Conservation (phyloP, 2,888 invertebrate genomes). For the Apeira syringaria region DNA sequence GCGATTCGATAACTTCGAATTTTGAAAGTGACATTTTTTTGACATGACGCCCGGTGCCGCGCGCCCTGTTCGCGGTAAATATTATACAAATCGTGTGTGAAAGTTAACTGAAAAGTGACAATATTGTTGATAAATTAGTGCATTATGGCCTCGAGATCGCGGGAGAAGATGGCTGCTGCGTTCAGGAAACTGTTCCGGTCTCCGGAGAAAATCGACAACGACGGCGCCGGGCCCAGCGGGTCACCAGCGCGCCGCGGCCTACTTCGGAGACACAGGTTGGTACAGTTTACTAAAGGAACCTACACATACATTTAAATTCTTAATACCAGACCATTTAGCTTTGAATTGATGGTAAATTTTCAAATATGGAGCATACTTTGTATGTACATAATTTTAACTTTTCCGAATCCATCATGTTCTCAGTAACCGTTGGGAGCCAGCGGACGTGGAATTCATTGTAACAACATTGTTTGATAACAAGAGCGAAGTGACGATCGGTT, state of each 20-base stretch:
- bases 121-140: constrained; percentile 53
- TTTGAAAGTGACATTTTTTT: constrained; percentile 44
- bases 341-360: too few relatives aligned
- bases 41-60: constrained; percentile 52
- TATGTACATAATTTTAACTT: too few relatives aligned
- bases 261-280: constrained; percentile 77
- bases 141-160: constrained; percentile 90
- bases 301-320: too few relatives aligned
- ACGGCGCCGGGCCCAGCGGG: constrained; percentile 84
- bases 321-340: too few relatives aligned
- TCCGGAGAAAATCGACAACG: constrained; percentile 87
- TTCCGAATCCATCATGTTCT: not conserved
- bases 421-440: not conserved
- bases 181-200: constrained; percentile 91
- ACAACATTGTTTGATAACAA: constrained; percentile 28
- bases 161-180: constrained; percentile 92
- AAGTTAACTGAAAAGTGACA: constrained; percentile 44
- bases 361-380: too few relatives aligned
- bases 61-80: constrained; percentile 40
- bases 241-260: constrained; percentile 84
- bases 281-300: too few relatives aligned
- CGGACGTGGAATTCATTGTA: constrained; percentile 21
- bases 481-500: constrained; percentile 13
- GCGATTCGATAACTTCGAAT: constrained; percentile 49
- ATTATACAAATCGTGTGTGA: constrained; percentile 45